Evolutionary conservation across 2,113 vertebrate genomes (phyloP).

Genomic region (Nyctibius bracteatus): DNA sequence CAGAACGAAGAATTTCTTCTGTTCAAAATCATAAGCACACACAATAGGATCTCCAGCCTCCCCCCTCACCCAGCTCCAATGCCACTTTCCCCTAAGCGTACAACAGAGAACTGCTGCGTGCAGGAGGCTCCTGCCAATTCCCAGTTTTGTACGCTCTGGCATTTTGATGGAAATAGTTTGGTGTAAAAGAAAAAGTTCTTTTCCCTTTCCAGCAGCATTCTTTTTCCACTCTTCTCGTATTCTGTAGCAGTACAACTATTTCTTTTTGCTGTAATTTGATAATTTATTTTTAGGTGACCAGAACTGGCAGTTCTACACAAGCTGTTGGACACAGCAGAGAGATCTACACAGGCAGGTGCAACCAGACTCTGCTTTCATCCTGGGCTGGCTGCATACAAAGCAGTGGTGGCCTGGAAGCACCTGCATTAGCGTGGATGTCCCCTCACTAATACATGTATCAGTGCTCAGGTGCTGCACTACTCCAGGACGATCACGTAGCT

Average conservation of each 20-base stretch:
- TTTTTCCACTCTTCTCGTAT: neutral
- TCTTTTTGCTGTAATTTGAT: neutral
- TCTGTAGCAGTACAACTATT: neutral
- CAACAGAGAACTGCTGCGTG: neutral
- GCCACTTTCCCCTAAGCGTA: neutral
- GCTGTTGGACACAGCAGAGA: neutral
- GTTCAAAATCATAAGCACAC: neutral
- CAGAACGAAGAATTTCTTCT: neutral
- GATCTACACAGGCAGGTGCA: neutral
- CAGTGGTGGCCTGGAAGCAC: neutral
- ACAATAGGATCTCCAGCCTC: constrained; percentile 30
- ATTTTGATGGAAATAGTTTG: constrained; percentile 27
- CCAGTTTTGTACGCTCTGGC: neutral
- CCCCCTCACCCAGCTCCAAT: neutral
- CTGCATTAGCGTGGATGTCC: neutral
- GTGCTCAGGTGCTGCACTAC: neutral
- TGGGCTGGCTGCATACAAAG: neutral
- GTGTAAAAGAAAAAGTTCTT: neutral
- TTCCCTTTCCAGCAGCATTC: neutral
- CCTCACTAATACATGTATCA: neutral
- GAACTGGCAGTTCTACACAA: constrained; percentile 42
- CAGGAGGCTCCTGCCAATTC: constrained; percentile 22
- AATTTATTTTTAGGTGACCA: constrained; percentile 25
- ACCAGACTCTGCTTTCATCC: neutral
- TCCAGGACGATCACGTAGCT: rapidly evolving